Percentiles rank a stretch among this genome's conserved stretches.
Conservation (phyloP, 2,888 invertebrate genomes). For the Yponomeuta plumbellus region DNA sequence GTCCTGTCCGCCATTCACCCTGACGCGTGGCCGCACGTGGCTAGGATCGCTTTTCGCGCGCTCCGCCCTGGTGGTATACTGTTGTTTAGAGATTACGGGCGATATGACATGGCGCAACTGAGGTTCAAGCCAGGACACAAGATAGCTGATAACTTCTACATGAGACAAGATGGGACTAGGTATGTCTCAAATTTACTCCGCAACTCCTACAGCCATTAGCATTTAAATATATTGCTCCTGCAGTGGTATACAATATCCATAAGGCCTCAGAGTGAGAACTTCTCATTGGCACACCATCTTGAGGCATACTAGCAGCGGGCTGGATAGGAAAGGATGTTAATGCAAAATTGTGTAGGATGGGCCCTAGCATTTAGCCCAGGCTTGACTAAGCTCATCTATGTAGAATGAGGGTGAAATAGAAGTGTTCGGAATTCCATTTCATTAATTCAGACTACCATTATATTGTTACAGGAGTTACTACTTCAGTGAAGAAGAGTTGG, state of each 20-base stretch:
- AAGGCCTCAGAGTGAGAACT: too few species aligned
- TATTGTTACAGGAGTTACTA: conserved; percentile 82
- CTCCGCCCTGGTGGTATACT: conserved; percentile 87
- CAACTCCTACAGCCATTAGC: background rate
- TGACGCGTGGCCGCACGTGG: conserved; percentile 81
- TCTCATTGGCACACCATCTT: too few species aligned
- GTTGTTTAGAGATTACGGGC: conserved; percentile 94
- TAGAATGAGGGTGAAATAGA: background rate
- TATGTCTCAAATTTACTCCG: conserved; percentile 32
- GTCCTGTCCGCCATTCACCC: conserved; percentile 97
- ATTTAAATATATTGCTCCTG: background rate
- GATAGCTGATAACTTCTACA: conserved; percentile 94
- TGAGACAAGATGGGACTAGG: conserved; percentile 97
- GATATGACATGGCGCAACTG: conserved; percentile 97
- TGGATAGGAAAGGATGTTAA: too few species aligned
- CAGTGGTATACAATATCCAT: too few species aligned
- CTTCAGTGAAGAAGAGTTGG: conserved; percentile 84
- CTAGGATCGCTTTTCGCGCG: conserved; percentile 79
- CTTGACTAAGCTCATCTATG: too few species aligned
- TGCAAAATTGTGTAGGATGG: too few species aligned
- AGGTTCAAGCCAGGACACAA: conserved; percentile 95
- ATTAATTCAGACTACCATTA: background rate
- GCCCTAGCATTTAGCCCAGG: too few species aligned
- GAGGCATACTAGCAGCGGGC: too few species aligned
- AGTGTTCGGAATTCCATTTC: background rate